Percentiles rank a stretch among this genome's conserved stretches.
Conservation (phyloP, 1,140 invertebrate genomes). For the Drosophila virilis region DNA sequence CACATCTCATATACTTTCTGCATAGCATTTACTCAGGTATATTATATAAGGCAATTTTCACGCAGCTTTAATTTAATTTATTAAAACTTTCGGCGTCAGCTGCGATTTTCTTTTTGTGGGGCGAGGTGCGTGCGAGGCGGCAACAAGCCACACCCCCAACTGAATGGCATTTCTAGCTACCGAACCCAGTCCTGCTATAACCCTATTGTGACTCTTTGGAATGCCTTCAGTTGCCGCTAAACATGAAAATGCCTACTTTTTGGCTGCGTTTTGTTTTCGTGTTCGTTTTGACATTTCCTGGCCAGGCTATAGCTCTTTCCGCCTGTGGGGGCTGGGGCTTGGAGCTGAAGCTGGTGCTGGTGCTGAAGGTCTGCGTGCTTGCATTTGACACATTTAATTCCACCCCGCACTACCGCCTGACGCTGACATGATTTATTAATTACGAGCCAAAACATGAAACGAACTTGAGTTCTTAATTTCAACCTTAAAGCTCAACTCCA, state of each 20-base stretch:
- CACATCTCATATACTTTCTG: constrained; percentile 56
- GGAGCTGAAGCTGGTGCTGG: neutral
- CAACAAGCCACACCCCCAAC: constrained; percentile 56
- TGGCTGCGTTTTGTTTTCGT: constrained; percentile 77
- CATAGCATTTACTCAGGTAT: constrained; percentile 65
- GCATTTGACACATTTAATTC: constrained; percentile 81
- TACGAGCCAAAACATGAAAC: constrained; percentile 74
- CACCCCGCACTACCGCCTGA: constrained; percentile 47
- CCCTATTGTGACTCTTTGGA: constrained; percentile 42
- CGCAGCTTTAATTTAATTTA: constrained; percentile 81
- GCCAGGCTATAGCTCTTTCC: constrained; percentile 36
- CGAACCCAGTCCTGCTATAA: constrained; percentile 14
- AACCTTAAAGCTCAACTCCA: constrained; percentile 57
- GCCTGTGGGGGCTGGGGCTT: constrained; percentile 5
- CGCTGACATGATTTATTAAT: constrained; percentile 83
- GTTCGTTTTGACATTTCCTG: constrained; percentile 82
- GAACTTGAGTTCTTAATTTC: constrained; percentile 82
- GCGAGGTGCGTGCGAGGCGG: constrained; percentile 59
- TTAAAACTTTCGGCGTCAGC: constrained; percentile 63
- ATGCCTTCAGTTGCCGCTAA: constrained; percentile 56
- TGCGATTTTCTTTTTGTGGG: constrained; percentile 54
- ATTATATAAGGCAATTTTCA: constrained; percentile 67
- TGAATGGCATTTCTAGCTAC: constrained; percentile 5
- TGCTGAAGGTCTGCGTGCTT: constrained; percentile 67
- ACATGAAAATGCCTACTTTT: constrained; percentile 64